Evolutionary conservation across 23 tunicate species (phyloP).

Genomic region (Halocynthia roretzi): DNA sequence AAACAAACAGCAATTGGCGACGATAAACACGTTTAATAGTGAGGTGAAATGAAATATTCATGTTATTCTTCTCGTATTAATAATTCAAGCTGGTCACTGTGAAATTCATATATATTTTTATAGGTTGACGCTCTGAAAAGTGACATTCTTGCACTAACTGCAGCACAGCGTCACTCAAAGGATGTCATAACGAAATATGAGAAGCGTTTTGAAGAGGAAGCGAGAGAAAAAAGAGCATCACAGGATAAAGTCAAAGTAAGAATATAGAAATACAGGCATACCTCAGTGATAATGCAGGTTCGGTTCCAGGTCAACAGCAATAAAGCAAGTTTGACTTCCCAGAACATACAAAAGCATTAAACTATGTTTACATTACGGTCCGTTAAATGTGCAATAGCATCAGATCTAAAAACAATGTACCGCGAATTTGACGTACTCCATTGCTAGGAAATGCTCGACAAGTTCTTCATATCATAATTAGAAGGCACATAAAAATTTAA

Average conservation of each 20-base stretch:
- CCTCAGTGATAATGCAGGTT: no score
- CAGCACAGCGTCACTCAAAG: conserved; percentile 65
- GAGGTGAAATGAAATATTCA: conserved; percentile 38
- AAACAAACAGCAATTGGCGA: conserved; percentile 59
- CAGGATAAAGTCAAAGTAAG: conserved; percentile 31
- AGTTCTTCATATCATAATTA: no score
- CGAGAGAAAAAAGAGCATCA: conserved; percentile 36
- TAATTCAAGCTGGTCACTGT: neutral
- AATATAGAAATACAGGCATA: no score
- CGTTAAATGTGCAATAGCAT: no score
- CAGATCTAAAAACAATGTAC: no score
- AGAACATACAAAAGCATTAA: no score
- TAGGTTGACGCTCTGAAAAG: conserved; percentile 68
- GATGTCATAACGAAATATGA: conserved; percentile 36
- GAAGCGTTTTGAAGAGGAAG: conserved; percentile 35
- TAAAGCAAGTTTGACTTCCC: no score
- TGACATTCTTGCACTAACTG: conserved; percentile 67
- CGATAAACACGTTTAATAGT: conserved; percentile 57
- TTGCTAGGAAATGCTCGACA: no score
- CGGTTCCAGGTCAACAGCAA: no score
- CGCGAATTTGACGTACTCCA: no score
- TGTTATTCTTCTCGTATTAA: neutral
- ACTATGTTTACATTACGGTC: no score
- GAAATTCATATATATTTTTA: neutral
- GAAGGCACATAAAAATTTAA: no score